phyloP scores from a whole-genome alignment of 2,113 vertebrate genomes.

The Rhodinocichla rosea region DNA sequence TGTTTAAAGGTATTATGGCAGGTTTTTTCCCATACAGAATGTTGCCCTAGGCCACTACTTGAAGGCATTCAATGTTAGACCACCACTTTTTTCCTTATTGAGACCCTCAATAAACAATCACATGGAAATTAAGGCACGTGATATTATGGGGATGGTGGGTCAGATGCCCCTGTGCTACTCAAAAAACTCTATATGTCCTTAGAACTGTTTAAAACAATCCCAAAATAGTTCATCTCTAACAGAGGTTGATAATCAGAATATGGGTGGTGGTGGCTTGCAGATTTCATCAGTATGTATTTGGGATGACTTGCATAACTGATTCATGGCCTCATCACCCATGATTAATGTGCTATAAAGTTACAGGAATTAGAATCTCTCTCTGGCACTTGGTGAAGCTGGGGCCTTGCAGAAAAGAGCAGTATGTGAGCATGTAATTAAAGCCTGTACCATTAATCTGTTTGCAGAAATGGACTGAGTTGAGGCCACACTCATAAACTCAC shows the following conservation, averaged over 20 bases:
- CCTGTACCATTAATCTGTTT: neutral
- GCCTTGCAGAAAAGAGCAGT: neutral
- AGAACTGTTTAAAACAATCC: neutral
- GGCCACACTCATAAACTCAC: neutral
- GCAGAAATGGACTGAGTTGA: neutral
- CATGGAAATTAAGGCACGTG: neutral
- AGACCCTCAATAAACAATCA: neutral
- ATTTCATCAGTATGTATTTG: neutral
- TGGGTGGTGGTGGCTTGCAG: neutral
- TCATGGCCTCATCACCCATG: slow-evolving; percentile 9
- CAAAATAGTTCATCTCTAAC: neutral
- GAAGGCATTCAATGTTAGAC: neutral
- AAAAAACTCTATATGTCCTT: neutral
- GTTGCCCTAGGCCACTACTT: neutral
- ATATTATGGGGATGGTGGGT: neutral
- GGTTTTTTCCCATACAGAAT: neutral
- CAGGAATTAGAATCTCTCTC: neutral
- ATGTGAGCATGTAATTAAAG: neutral
- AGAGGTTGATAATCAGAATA: neutral
- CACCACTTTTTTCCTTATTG: neutral
- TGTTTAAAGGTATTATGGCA: neutral
- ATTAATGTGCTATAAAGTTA: slow-evolving; percentile 36
- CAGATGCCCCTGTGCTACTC: neutral
- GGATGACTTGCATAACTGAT: slow-evolving; percentile 3
- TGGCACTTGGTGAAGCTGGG: neutral